A percentile compares a stretch with the other conserved stretches of the same genome.
Evolutionary conservation across 2,797 vertebrate genomes (phyloP).

Genomic region (Linurgus olivaceus): DNA sequence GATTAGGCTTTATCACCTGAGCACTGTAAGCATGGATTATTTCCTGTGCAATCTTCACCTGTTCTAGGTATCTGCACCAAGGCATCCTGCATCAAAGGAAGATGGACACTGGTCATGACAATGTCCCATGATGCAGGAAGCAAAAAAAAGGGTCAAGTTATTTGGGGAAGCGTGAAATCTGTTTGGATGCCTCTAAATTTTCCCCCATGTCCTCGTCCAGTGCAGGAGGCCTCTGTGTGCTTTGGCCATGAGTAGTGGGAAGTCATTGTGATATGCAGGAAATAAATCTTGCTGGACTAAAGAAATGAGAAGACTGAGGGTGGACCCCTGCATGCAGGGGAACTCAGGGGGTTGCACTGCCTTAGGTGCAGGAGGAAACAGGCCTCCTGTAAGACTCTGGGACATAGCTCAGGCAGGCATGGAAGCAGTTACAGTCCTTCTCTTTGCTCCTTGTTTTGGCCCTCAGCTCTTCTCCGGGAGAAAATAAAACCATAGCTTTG

Average conservation of each 20-base stretch:
- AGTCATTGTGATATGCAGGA: not conserved
- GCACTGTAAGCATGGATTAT: not conserved
- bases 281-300: not conserved
- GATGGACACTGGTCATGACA: not conserved
- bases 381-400: not conserved
- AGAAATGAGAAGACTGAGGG: not conserved
- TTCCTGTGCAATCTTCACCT: not conserved
- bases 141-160: not conserved
- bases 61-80: not conserved
- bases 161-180: not conserved
- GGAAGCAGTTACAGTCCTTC: not conserved
- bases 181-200: not conserved
- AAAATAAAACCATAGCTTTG: not conserved
- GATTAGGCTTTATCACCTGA: not conserved
- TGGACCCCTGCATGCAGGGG: not conserved
- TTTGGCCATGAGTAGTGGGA: not conserved
- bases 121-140: not conserved
- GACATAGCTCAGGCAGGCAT: not conserved
- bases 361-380: not conserved
- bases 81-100: not conserved
- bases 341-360: not conserved
- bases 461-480: not conserved
- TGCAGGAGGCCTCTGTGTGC: not conserved
- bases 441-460: not conserved
- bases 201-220: not conserved